These are phyloP conservation scores for Gadus chalcogrammus DNA, from an alignment of 2,113 vertebrate species.

Conservation along the genomic window DNA sequence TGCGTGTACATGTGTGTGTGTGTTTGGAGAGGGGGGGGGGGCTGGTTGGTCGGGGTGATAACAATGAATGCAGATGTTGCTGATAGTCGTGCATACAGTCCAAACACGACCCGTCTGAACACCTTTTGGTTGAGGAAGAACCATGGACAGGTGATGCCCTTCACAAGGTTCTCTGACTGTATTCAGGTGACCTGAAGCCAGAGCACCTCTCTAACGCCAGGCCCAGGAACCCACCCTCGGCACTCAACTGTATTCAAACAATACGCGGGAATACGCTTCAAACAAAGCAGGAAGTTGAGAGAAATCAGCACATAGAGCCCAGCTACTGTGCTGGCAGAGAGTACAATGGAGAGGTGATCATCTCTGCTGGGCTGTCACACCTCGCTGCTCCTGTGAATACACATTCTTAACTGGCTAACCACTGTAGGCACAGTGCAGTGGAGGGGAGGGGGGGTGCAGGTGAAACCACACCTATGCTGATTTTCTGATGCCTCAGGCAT, in stretches of 20 bases:
- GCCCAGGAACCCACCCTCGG: conserved; percentile 21
- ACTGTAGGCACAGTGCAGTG: conserved; percentile 44
- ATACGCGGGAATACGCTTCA: background rate
- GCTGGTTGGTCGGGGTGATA: background rate
- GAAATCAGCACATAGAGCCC: background rate
- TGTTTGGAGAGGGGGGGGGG: no score
- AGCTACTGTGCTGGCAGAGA: background rate
- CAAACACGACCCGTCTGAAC: no score
- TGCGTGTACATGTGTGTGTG: no score
- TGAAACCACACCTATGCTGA: conserved; percentile 76
- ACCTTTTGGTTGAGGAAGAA: no score
- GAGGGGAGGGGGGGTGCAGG: conserved; percentile 37
- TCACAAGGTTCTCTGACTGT: conserved; percentile 17
- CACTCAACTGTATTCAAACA: conserved; percentile 42
- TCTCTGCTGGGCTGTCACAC: conserved; percentile 12
- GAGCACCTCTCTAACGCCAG: conserved; percentile 12
- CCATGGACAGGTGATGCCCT: no score
- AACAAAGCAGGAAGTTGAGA: background rate
- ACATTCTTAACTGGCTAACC: conserved; percentile 34
- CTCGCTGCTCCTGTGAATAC: conserved; percentile 24
- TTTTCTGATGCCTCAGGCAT: conserved; percentile 76
- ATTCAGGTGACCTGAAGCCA: background rate
- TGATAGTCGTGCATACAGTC: no score
- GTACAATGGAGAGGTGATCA: conserved; percentile 11
- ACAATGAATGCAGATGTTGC: no score